Percentiles rank a stretch among this genome's conserved stretches.
These are phyloP conservation scores for Cisticola juncidis DNA, from an alignment of 2,113 vertebrate genomes.

Conservation along the genomic window DNA sequence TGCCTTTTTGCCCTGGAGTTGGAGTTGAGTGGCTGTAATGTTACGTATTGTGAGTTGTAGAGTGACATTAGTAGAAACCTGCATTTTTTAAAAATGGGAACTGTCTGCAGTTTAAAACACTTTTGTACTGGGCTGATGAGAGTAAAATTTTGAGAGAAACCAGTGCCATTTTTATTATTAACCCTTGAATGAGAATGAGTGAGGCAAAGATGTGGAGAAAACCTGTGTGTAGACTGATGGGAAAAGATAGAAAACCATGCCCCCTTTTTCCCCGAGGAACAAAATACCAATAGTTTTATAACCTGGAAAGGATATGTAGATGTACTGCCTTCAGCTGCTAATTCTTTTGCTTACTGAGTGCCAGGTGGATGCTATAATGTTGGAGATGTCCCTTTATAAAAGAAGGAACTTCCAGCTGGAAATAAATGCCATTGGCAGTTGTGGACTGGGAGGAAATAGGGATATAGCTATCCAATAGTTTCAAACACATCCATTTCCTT, in stretches of 20 bases:
- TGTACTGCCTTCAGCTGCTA: background rate
- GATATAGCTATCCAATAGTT: background rate
- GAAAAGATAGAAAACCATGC: background rate
- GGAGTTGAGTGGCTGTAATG: background rate
- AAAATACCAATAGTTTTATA: background rate
- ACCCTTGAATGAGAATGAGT: background rate
- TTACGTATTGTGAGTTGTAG: background rate
- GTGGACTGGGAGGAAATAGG: background rate
- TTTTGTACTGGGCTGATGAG: background rate
- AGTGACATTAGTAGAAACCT: background rate
- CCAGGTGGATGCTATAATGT: background rate
- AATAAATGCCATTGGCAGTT: background rate
- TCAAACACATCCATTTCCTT: background rate
- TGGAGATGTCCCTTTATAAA: background rate
- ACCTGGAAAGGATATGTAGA: background rate
- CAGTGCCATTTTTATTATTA: background rate
- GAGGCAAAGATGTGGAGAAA: background rate
- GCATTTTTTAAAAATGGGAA: background rate
- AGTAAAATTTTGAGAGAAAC: background rate
- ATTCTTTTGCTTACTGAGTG: background rate
- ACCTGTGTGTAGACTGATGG: background rate
- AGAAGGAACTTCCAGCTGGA: background rate
- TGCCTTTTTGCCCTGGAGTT: background rate
- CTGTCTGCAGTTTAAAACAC: background rate
- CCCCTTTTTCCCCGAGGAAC: background rate